These are phyloP conservation scores for Sorex maritimensis DNA, from an alignment of 2,797 vertebrate genomes.

Conservation along the genomic window DNA sequence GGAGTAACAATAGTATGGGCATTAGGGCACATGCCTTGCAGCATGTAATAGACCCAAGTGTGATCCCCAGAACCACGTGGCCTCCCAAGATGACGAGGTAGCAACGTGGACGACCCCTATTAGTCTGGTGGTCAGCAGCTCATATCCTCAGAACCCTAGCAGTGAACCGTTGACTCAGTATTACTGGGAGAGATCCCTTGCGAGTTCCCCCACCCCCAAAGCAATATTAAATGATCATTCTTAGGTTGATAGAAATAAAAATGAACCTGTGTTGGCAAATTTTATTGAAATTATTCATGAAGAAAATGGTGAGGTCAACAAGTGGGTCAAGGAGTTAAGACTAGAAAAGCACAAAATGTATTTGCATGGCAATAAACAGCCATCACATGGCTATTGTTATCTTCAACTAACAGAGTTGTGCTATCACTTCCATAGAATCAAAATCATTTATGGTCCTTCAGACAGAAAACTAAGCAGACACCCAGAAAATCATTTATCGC, in stretches of 20 bases:
- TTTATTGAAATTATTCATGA: slow-evolving; percentile 1
- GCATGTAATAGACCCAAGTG: too few relatives aligned
- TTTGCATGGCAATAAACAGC: background rate
- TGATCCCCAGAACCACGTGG: too few relatives aligned
- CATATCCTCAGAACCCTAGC: too few relatives aligned
- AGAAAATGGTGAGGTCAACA: background rate
- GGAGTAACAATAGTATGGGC: background rate
- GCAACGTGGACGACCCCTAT: too few relatives aligned
- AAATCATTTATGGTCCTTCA: background rate
- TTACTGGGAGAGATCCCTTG: too few relatives aligned
- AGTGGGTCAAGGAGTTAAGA: background rate
- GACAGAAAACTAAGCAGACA: background rate
- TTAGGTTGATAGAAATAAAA: background rate
- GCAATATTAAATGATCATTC: too few relatives aligned
- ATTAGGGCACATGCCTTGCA: too few relatives aligned
- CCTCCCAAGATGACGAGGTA: too few relatives aligned
- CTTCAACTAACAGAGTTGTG: background rate
- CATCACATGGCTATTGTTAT: background rate
- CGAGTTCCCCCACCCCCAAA: too few relatives aligned
- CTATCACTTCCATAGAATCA: background rate
- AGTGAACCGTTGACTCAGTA: too few relatives aligned
- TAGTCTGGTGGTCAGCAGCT: too few relatives aligned
- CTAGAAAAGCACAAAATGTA: background rate
- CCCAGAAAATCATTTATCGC: background rate
- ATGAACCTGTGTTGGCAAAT: background rate